Percentiles rank a stretch among this genome's conserved stretches.
These are phyloP conservation scores for Drosophila albomicans DNA, from an alignment of 1,140 invertebrate genomes.

Conservation along the genomic window DNA sequence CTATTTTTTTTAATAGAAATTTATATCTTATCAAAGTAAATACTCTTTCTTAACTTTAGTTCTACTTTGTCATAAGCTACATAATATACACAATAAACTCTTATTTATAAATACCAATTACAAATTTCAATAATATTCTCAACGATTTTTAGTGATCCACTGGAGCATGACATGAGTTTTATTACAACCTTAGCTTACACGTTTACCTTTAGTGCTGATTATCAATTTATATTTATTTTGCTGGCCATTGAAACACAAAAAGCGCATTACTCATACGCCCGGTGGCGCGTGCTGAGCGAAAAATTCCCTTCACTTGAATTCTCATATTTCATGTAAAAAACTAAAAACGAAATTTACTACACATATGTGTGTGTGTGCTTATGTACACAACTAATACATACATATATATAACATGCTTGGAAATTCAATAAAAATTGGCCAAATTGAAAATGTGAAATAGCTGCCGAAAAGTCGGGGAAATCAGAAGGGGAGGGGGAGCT, in stretches of 20 bases:
- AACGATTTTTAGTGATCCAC: neutral
- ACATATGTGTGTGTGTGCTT: neutral
- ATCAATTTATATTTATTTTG: constrained; percentile 9
- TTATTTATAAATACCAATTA: no score
- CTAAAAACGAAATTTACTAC: constrained; percentile 41
- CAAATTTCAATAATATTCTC: neutral
- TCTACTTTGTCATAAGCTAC: no score
- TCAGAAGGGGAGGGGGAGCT: neutral
- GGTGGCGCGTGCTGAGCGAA: constrained; percentile 51
- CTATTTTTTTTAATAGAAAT: no score
- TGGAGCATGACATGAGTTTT: neutral
- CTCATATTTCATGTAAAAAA: constrained; percentile 68
- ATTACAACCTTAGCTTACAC: neutral
- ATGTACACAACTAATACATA: constrained; percentile 34
- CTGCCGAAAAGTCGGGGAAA: neutral
- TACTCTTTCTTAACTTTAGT: no score
- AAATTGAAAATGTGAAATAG: constrained; percentile 49
- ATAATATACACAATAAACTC: no score
- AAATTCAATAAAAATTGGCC: constrained; percentile 64
- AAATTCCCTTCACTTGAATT: constrained; percentile 44
- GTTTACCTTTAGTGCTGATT: neutral
- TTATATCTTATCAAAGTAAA: no score
- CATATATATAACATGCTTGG: constrained; percentile 45
- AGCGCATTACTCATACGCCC: constrained; percentile 77
- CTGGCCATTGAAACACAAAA: constrained; percentile 49